phyloP scores from a whole-genome alignment of 2,797 vertebrate species.

The Leuciscus waleckii region DNA sequence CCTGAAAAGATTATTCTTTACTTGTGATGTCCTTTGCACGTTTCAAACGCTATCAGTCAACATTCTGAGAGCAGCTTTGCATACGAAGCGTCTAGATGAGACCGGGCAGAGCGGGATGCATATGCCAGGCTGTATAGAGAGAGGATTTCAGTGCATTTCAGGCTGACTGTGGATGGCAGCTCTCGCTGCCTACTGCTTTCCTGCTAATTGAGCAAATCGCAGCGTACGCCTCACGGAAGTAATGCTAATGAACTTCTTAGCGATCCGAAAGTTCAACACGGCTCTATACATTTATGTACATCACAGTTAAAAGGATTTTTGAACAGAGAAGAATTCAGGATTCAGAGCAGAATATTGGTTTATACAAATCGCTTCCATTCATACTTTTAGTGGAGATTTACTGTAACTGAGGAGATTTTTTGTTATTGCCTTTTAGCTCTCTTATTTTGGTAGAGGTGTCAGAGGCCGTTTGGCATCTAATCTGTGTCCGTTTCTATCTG shows the following conservation, averaged over 20 bases:
- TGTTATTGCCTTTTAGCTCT: slow-evolving; percentile 39
- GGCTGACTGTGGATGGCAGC: slow-evolving; percentile 30
- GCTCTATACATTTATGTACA: slow-evolving; percentile 28
- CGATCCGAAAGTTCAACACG: slow-evolving; percentile 1
- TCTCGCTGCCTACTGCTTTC: slow-evolving; percentile 35
- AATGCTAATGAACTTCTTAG: slow-evolving; percentile 43
- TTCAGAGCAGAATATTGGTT: neutral
- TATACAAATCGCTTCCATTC: neutral
- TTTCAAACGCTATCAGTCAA: slow-evolving; percentile 79
- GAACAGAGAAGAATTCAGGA: slow-evolving; percentile 4
- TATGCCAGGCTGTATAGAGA: slow-evolving; percentile 28
- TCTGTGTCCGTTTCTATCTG: neutral
- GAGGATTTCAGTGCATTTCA: slow-evolving; percentile 37
- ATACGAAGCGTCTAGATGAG: slow-evolving; percentile 63
- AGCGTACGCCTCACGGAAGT: neutral
- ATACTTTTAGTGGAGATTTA: neutral
- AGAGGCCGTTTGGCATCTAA: slow-evolving; percentile 20
- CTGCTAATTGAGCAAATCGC: slow-evolving; percentile 41
- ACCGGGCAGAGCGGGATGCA: slow-evolving; percentile 11
- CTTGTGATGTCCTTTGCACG: slow-evolving; percentile 74
- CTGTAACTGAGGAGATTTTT: neutral
- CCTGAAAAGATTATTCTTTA: slow-evolving; percentile 61
- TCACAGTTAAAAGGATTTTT: slow-evolving; percentile 12
- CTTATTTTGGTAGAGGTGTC: slow-evolving; percentile 34
- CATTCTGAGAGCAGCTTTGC: slow-evolving; percentile 63